A percentile compares a stretch with the other conserved stretches of the same genome.
phyloP scores from a whole-genome alignment of 2,113 vertebrate species.

The Desmodus rotundus region DNA sequence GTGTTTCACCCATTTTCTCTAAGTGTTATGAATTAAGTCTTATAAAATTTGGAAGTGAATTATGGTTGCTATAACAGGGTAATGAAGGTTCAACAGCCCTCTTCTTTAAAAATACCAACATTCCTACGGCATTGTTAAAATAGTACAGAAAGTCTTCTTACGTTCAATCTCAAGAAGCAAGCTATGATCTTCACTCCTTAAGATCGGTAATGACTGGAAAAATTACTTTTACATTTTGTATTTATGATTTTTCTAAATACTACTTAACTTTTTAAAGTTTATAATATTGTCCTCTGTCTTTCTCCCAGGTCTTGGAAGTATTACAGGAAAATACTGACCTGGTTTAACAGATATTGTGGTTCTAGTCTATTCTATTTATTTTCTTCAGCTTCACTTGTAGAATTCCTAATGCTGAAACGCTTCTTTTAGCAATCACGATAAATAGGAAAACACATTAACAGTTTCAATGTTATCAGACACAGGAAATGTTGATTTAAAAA shows the following conservation, averaged over 20 bases:
- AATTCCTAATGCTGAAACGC: background rate
- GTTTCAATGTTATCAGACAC: background rate
- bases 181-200: background rate
- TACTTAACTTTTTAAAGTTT: background rate
- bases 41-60: background rate
- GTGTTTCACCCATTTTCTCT: background rate
- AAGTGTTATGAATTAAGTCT: background rate
- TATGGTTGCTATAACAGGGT: background rate
- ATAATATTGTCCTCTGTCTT: background rate
- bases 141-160: background rate
- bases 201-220: background rate
- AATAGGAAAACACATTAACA: background rate
- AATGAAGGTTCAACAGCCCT: background rate
- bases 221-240: background rate
- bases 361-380: background rate
- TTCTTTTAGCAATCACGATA: background rate
- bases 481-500: background rate
- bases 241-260: background rate
- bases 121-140: background rate
- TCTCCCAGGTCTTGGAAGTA: background rate
- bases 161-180: background rate
- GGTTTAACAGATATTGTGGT: background rate
- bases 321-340: background rate
- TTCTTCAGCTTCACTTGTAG: background rate
- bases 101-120: background rate